These are phyloP conservation scores for Pseudobourletiella spinata DNA, from an alignment of 1,140 invertebrate genomes.

Conservation along the genomic window DNA sequence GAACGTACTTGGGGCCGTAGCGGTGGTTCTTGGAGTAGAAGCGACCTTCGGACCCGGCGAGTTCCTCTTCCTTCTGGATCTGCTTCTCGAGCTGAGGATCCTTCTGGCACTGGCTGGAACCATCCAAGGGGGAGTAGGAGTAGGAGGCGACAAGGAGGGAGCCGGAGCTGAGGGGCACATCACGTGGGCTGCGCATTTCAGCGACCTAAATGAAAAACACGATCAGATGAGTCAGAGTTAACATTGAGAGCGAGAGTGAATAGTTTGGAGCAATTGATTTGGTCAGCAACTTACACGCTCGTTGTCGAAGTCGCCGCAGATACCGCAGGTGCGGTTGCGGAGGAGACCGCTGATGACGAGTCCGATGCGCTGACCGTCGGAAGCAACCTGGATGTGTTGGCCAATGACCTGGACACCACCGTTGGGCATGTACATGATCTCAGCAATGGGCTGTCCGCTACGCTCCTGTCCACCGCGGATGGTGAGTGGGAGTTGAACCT, in stretches of 20 bases:
- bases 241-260: no score
- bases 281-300: no score
- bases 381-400: conserved; percentile 16
- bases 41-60: conserved; percentile 8
- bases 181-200: conserved; percentile 27
- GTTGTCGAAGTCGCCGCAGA: conserved; percentile 31
- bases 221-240: no score
- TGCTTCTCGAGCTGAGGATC: conserved; percentile 7
- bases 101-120: conserved; percentile 13
- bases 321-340: conserved; percentile 28
- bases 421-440: conserved; percentile 24
- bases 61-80: conserved; percentile 22
- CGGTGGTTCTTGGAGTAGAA: not conserved
- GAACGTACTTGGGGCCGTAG: not conserved
- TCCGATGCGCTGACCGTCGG: conserved; percentile 22
- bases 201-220: no score
- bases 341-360: conserved; percentile 14
- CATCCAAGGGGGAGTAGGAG: conserved; percentile 9
- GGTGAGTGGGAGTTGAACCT: not conserved
- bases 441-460: conserved; percentile 24
- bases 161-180: conserved; percentile 26
- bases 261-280: no score
- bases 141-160: conserved; percentile 30
- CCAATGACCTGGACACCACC: conserved; percentile 31
- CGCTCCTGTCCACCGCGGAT: conserved; percentile 1